Conservation (phyloP, 2,888 invertebrate genomes). For the Drosophila aldrichi region DNA sequence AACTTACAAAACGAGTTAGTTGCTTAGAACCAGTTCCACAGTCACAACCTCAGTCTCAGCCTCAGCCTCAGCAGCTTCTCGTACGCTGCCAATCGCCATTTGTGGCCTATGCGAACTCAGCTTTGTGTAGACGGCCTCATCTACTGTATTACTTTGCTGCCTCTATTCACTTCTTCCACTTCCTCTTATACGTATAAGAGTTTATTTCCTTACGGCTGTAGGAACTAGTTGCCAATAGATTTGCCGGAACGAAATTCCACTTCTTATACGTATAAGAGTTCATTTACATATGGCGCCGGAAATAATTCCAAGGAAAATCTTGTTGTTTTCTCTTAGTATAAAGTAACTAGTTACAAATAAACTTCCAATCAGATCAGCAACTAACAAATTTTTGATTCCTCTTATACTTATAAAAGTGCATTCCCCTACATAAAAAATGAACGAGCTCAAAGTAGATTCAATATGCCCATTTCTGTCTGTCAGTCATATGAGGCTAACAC, state of each 20-base stretch:
- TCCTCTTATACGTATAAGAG: constrained; percentile 9
- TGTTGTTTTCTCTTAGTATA: too few relatives aligned
- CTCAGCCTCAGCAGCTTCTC: constrained; percentile 37
- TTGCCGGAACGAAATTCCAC: too few relatives aligned
- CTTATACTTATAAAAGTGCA: not conserved
- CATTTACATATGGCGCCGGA: too few relatives aligned
- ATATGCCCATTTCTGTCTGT: not conserved
- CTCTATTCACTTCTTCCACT: constrained; percentile 3
- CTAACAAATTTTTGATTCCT: not conserved
- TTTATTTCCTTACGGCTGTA: not conserved
- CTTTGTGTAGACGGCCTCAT: not conserved
- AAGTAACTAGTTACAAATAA: too few relatives aligned
- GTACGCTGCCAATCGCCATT: constrained; percentile 5
- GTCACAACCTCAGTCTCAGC: constrained; percentile 4
- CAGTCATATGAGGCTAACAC: not conserved
- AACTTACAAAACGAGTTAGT: constrained; percentile 67
- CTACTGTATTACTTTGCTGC: not conserved
- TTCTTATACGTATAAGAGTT: too few relatives aligned
- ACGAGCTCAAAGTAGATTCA: not conserved
- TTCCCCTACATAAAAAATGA: not conserved
- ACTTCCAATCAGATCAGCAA: not conserved
- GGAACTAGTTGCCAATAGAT: not conserved
- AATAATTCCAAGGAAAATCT: too few relatives aligned
- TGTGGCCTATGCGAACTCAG: constrained; percentile 11
- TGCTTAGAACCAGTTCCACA: constrained; percentile 68